Percentiles rank a stretch among this genome's conserved stretches.
phyloP scores from a whole-genome alignment of 2,113 vertebrate genomes.

The Salvator merianae region DNA sequence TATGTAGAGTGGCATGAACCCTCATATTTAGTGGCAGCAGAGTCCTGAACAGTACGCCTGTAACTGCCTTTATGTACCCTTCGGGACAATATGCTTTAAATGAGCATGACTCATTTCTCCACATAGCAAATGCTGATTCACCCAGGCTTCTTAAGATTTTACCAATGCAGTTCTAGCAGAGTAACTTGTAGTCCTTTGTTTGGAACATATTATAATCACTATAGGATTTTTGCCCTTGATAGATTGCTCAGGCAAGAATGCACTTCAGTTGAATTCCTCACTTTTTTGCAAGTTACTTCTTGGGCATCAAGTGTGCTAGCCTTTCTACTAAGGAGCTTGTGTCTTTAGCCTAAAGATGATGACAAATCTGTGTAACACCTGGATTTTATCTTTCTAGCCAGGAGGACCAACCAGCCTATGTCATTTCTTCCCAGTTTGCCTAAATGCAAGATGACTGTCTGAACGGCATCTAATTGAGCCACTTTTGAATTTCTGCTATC shows the following conservation, averaged over 20 bases:
- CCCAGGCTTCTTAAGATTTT: neutral
- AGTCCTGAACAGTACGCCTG: neutral
- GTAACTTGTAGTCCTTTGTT: neutral
- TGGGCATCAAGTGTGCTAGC: neutral
- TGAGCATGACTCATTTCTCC: neutral
- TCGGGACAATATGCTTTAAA: constrained; percentile 1
- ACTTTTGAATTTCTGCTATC: neutral
- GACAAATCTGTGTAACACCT: neutral
- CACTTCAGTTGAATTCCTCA: neutral
- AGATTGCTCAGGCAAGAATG: neutral
- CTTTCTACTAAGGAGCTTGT: neutral
- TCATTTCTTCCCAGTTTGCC: neutral
- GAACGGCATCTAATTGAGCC: neutral
- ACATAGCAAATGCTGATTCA: constrained; percentile 1
- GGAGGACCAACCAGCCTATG: neutral
- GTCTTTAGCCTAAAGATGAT: neutral
- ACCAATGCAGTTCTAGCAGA: neutral
- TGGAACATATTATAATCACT: neutral
- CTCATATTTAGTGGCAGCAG: constrained; percentile 6
- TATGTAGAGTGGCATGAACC: neutral
- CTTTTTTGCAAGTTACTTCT: neutral
- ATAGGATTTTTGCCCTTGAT: neutral
- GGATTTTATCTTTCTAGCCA: neutral
- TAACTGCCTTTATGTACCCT: neutral
- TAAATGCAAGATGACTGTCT: neutral